Evolutionary conservation across 2,797 vertebrate species (phyloP).

Genomic region (Pampus argenteus): DNA sequence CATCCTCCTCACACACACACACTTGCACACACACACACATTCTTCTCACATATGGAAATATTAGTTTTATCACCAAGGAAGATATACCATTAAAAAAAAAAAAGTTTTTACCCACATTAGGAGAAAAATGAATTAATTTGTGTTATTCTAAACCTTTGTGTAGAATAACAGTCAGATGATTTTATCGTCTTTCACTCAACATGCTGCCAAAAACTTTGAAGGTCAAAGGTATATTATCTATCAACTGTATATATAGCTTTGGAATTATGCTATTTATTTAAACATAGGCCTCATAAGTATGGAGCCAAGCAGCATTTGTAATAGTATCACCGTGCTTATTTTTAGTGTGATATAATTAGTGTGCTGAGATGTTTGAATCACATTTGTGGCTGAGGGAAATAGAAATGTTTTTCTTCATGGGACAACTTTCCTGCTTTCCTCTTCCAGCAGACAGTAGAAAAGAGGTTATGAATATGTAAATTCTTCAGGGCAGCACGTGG

Average conservation of each 20-base stretch:
- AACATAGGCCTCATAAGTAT: conserved; percentile 20
- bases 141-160: not conserved
- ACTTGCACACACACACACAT: not conserved
- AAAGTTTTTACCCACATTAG: conserved; percentile 7
- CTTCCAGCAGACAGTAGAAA: conserved; percentile 28
- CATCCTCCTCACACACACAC: not conserved
- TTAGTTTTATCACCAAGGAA: conserved; percentile 26
- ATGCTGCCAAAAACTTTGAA: conserved; percentile 2
- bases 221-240: conserved; percentile 9
- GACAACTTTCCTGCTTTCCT: conserved; percentile 10
- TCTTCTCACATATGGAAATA: conserved; percentile 31
- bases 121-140: not conserved
- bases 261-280: conserved; percentile 6
- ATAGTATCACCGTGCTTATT: conserved; percentile 44
- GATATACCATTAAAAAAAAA: conserved; percentile 12
- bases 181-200: not conserved
- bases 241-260: conserved; percentile 24
- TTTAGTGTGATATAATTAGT: conserved; percentile 38
- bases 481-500: conserved; percentile 21
- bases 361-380: conserved; percentile 30
- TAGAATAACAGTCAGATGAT: not conserved
- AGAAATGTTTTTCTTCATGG: conserved; percentile 13
- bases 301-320: conserved; percentile 20
- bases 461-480: conserved; percentile 60
- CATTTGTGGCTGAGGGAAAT: conserved; percentile 31